Evolutionary conservation across 2,888 invertebrate genomes (phyloP).

Genomic region (Rhorus exstirpatorius): DNA sequence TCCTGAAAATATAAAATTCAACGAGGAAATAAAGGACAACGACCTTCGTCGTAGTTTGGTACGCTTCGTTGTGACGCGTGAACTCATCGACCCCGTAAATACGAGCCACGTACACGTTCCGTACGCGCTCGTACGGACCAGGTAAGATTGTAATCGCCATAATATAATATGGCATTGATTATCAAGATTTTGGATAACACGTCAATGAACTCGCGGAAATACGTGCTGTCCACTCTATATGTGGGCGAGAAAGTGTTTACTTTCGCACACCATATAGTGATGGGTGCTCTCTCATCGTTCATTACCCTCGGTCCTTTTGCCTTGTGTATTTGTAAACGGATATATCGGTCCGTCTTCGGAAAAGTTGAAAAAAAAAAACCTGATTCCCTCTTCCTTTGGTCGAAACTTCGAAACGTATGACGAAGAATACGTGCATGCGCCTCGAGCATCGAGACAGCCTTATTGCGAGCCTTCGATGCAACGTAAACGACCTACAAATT

Average conservation of each 20-base stretch:
- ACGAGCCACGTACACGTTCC: not conserved
- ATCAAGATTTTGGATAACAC: not conserved
- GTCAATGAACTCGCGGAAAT: slow-evolving; percentile 19
- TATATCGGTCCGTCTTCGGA: slow-evolving; percentile 4
- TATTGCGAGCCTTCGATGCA: not conserved
- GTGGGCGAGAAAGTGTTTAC: not conserved
- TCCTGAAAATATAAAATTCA: not conserved
- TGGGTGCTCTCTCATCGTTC: not conserved
- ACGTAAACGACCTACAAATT: not conserved
- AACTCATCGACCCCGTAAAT: not conserved
- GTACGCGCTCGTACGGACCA: not conserved
- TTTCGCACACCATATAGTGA: not conserved
- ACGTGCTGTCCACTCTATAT: not conserved
- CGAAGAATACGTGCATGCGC: slow-evolving; percentile 46
- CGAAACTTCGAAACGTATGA: slow-evolving; percentile 53
- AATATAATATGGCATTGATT: no score
- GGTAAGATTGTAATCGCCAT: no score
- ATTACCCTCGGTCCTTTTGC: not conserved
- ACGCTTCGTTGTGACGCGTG: slow-evolving; percentile 1
- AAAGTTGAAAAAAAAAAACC: slow-evolving; percentile 11
- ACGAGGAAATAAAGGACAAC: not conserved
- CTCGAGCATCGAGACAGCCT: slow-evolving; percentile 35
- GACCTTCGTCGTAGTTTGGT: not conserved
- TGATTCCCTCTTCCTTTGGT: slow-evolving; percentile 12
- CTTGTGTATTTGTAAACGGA: slow-evolving; percentile 10